Conservation (phyloP, 1,140 invertebrate genomes). For the Rhagoletis zephyria region DNA sequence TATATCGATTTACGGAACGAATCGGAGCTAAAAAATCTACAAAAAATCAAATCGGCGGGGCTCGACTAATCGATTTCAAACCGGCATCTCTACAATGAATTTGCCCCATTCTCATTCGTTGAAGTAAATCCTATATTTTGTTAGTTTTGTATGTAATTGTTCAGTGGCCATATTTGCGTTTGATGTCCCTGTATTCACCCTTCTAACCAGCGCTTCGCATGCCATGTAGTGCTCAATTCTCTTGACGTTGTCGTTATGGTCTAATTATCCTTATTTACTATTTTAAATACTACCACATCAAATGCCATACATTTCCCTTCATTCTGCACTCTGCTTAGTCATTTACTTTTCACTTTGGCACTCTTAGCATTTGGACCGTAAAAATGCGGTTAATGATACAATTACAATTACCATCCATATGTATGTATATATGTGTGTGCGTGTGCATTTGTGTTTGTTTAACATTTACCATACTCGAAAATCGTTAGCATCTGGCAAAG, state of each 20-base stretch:
- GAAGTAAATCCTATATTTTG: background rate
- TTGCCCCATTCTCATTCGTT: too few species aligned
- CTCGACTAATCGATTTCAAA: too few species aligned
- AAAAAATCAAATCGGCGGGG: too few species aligned
- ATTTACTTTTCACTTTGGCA: constrained; percentile 31
- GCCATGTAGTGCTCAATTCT: too few species aligned
- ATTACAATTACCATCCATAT: constrained; percentile 2
- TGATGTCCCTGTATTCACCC: background rate
- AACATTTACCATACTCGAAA: background rate
- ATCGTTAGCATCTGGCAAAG: background rate
- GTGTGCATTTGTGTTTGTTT: background rate
- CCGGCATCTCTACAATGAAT: too few species aligned
- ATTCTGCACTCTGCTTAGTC: background rate
- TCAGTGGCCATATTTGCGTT: background rate
- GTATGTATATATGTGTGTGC: background rate
- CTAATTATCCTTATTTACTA: constrained; percentile 52
- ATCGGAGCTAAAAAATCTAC: too few species aligned
- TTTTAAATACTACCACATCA: constrained; percentile 34
- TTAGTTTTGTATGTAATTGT: background rate
- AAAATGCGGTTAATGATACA: constrained; percentile 53
- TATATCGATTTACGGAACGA: too few species aligned
- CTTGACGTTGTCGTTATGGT: background rate
- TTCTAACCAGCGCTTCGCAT: background rate
- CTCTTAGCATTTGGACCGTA: constrained; percentile 52
- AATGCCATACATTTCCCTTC: constrained; percentile 19